phyloP scores from a whole-genome alignment of 1,140 invertebrate genomes.

The Asobara japonica region DNA sequence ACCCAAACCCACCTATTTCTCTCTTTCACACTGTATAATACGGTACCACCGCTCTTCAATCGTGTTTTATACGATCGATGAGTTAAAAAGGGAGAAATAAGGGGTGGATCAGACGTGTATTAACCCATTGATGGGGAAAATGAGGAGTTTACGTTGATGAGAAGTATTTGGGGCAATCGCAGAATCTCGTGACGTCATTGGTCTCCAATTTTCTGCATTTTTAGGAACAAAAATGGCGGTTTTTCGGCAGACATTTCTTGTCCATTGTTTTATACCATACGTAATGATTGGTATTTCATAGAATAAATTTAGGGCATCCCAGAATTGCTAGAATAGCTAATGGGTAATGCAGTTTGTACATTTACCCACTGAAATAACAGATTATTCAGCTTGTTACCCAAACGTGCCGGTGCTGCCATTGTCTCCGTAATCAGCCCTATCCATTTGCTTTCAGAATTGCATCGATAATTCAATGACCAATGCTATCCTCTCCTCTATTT shows the following conservation, averaged over 20 bases:
- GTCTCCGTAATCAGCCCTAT: background rate
- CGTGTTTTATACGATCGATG: conserved; percentile 40
- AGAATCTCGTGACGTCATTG: background rate
- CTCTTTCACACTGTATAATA: background rate
- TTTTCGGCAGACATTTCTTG: no score
- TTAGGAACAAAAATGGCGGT: background rate
- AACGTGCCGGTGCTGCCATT: conserved; percentile 1
- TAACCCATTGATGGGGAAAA: background rate
- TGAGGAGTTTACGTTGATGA: background rate
- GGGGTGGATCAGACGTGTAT: background rate
- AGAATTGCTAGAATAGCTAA: background rate
- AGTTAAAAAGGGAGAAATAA: background rate
- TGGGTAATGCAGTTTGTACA: conserved; percentile 12
- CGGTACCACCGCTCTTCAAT: conserved; percentile 31
- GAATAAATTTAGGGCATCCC: background rate
- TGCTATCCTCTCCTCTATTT: background rate
- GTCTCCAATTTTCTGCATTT: background rate
- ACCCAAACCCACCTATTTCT: background rate
- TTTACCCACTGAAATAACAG: conserved; percentile 11
- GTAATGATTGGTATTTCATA: background rate
- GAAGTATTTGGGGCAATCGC: background rate
- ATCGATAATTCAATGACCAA: background rate
- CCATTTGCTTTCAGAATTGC: background rate
- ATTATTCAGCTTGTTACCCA: background rate
- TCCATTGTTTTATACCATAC: no score